Conservation (phyloP, 2,888 invertebrate species). For the Drosophila borborema region DNA sequence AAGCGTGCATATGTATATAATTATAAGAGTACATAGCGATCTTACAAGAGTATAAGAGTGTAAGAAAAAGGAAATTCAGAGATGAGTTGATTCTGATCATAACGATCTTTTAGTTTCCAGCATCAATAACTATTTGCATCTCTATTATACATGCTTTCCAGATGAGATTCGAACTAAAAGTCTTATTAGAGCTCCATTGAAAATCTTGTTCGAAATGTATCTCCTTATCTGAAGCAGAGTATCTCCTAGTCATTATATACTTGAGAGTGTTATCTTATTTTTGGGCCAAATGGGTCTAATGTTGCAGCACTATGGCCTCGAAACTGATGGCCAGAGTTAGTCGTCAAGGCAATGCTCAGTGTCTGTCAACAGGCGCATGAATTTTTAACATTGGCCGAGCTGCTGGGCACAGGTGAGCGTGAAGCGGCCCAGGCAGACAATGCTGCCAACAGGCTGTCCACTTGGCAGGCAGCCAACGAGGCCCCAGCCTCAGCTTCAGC, state of each 20-base stretch:
- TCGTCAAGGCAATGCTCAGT: conserved; percentile 33
- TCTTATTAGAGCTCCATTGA: too few relatives aligned
- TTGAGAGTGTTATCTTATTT: conserved; percentile 7
- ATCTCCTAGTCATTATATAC: not conserved
- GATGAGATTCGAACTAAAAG: too few relatives aligned
- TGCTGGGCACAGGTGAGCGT: conserved; percentile 51
- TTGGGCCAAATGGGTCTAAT: conserved; percentile 34
- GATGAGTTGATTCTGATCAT: too few relatives aligned
- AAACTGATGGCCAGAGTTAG: not conserved
- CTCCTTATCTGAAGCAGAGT: not conserved
- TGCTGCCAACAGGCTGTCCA: conserved; percentile 41
- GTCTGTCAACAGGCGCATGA: conserved; percentile 63
- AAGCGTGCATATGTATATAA: too few relatives aligned
- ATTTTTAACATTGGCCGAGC: conserved; percentile 48
- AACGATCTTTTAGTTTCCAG: too few relatives aligned
- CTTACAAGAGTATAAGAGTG: too few relatives aligned
- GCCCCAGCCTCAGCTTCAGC: not conserved
- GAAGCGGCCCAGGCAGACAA: conserved; percentile 34
- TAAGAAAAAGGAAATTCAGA: too few relatives aligned
- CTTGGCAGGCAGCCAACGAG: conserved; percentile 52
- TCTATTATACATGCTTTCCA: too few relatives aligned
- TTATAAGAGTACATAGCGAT: not conserved
- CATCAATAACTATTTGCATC: too few relatives aligned
- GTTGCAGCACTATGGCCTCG: conserved; percentile 16
- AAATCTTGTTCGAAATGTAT: too few relatives aligned